These are phyloP conservation scores for Zeus faber DNA, from an alignment of 2,113 vertebrate genomes.

Conservation along the genomic window DNA sequence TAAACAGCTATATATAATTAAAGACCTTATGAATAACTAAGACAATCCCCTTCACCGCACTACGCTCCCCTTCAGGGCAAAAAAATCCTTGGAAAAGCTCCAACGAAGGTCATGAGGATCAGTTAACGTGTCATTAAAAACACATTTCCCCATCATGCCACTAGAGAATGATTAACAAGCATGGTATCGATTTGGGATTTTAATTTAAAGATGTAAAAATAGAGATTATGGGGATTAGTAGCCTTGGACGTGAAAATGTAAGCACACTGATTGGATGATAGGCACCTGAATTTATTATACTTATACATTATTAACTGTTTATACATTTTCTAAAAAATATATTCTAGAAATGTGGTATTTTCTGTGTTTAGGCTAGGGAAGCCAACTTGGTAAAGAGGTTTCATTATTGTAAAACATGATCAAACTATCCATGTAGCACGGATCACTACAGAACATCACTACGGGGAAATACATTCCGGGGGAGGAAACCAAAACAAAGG, in stretches of 20 bases:
- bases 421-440: too few relatives aligned
- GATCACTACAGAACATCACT: too few relatives aligned
- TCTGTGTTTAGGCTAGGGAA: too few relatives aligned
- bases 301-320: too few relatives aligned
- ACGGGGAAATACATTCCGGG: too few relatives aligned
- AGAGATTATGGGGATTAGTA: neutral
- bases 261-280: too few relatives aligned
- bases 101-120: conserved; percentile 44
- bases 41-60: conserved; percentile 17
- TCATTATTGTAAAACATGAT: too few relatives aligned
- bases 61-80: conserved; percentile 10
- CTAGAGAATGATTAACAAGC: conserved; percentile 19
- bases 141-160: conserved; percentile 31
- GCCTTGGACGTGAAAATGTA: too few relatives aligned
- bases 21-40: conserved; percentile 54
- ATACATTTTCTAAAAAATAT: too few relatives aligned
- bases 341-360: too few relatives aligned
- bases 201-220: conserved; percentile 9
- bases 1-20: conserved; percentile 48
- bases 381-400: too few relatives aligned
- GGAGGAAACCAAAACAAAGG: conserved; percentile 29
- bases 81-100: conserved; percentile 41
- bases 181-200: conserved; percentile 40
- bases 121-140: conserved; percentile 42
- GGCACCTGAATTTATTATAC: too few relatives aligned